A percentile compares a stretch with the other conserved stretches of the same genome.
Evolutionary conservation across 2,888 invertebrate genomes (phyloP).

Genomic region (Idaea dimidiata): DNA sequence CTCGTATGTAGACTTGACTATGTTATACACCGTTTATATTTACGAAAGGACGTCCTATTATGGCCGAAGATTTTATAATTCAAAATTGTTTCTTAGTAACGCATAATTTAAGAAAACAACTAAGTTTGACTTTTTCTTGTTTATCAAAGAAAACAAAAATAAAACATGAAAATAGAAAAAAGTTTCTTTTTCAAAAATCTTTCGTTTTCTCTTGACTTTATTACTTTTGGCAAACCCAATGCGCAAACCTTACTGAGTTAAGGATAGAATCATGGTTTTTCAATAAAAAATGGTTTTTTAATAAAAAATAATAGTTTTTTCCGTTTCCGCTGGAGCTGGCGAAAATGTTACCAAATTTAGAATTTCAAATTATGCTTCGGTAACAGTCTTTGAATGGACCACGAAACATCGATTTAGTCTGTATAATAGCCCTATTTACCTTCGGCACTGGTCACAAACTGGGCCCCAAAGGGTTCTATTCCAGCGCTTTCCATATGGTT

Average conservation of each 20-base stretch:
- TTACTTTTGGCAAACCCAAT: not conserved
- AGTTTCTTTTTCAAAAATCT: too few relatives aligned
- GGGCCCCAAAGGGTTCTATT: slow-evolving; percentile 19
- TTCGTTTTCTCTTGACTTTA: not conserved
- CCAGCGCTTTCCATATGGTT: slow-evolving; percentile 16
- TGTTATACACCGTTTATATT: not conserved
- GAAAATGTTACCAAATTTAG: not conserved
- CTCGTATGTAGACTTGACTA: not conserved
- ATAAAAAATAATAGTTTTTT: not conserved
- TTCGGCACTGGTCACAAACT: slow-evolving; percentile 14
- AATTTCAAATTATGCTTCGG: not conserved
- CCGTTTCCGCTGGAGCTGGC: not conserved
- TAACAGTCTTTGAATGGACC: not conserved
- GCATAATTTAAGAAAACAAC: too few relatives aligned
- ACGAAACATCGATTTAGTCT: slow-evolving; percentile 6
- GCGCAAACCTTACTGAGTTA: too few relatives aligned
- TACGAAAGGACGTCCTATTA: not conserved
- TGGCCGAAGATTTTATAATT: too few relatives aligned
- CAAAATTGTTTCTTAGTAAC: too few relatives aligned
- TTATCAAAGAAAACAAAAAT: too few relatives aligned
- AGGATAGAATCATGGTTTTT: not conserved
- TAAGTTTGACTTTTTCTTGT: too few relatives aligned
- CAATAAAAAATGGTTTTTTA: not conserved
- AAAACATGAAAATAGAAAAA: too few relatives aligned
- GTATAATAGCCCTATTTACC: slow-evolving; percentile 15